These are phyloP conservation scores for Tor tambroides DNA, from an alignment of 2,113 vertebrate genomes.

Conservation along the genomic window DNA sequence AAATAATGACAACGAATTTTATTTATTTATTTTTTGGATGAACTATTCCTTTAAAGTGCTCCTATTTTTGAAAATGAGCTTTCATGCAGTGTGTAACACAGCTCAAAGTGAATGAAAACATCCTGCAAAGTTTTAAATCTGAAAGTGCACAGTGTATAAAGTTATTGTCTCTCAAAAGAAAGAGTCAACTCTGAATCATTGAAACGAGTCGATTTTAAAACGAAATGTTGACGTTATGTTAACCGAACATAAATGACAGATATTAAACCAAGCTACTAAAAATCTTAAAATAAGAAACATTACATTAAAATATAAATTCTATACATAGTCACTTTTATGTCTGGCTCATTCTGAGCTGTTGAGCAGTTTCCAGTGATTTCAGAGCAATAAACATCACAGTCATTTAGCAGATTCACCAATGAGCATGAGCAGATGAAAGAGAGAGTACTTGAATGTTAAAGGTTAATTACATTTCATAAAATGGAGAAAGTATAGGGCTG, in stretches of 20 bases:
- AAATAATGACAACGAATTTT: too few species aligned
- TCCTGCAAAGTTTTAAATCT: too few species aligned
- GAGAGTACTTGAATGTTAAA: not conserved
- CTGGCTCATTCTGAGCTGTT: not conserved
- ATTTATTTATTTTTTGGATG: too few species aligned
- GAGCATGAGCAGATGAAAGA: not conserved
- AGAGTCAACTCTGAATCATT: too few species aligned
- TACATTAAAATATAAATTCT: not conserved
- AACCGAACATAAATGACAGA: not conserved
- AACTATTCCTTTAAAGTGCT: not conserved
- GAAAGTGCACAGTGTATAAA: too few species aligned
- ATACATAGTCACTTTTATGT: not conserved
- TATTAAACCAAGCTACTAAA: not conserved
- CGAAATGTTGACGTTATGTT: too few species aligned
- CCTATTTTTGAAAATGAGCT: too few species aligned
- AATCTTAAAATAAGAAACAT: not conserved
- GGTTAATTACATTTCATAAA: conserved; percentile 44
- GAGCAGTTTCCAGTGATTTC: not conserved
- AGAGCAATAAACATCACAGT: conserved; percentile 7
- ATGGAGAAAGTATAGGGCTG: conserved; percentile 10
- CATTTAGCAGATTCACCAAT: not conserved
- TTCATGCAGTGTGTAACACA: too few species aligned
- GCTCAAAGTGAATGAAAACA: too few species aligned
- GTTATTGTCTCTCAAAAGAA: too few species aligned
- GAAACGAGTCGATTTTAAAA: too few species aligned